A percentile compares a stretch with the other conserved stretches of the same genome.
Conservation (phyloP, 2,888 invertebrate species). For the Epicampocera succincta region DNA sequence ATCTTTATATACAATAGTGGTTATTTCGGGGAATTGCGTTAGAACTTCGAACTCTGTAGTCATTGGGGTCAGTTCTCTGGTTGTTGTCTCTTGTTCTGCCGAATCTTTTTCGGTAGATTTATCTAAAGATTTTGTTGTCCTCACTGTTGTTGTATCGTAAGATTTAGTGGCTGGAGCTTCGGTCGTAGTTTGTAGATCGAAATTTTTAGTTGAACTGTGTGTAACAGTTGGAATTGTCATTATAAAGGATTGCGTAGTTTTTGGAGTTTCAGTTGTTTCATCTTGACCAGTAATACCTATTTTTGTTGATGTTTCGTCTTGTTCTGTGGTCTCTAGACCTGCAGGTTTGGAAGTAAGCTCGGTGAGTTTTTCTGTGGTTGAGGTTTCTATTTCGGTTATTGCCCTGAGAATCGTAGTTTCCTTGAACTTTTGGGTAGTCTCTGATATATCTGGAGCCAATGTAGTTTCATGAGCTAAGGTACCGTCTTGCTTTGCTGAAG, state of each 20-base stretch:
- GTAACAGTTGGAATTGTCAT: neutral
- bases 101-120: neutral
- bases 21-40: slow-evolving; percentile 6
- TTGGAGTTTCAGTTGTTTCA: neutral
- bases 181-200: slow-evolving; percentile 1
- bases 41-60: neutral
- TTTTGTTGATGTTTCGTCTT: neutral
- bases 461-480: neutral
- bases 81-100: slow-evolving; percentile 6
- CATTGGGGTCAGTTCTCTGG: neutral
- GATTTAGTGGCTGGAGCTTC: neutral
- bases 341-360: neutral
- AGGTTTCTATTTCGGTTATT: neutral
- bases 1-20: neutral
- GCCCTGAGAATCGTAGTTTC: neutral
- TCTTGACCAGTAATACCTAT: neutral
- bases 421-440: neutral
- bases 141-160: neutral
- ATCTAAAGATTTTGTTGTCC: neutral
- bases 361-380: neutral
- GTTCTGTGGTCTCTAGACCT: too few species aligned
- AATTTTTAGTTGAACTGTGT: neutral
- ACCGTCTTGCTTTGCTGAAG: too few species aligned
- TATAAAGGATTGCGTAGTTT: slow-evolving; percentile 8
- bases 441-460: neutral